phyloP scores from a whole-genome alignment of 2,797 vertebrate species.

The Anguilla pacifica region DNA sequence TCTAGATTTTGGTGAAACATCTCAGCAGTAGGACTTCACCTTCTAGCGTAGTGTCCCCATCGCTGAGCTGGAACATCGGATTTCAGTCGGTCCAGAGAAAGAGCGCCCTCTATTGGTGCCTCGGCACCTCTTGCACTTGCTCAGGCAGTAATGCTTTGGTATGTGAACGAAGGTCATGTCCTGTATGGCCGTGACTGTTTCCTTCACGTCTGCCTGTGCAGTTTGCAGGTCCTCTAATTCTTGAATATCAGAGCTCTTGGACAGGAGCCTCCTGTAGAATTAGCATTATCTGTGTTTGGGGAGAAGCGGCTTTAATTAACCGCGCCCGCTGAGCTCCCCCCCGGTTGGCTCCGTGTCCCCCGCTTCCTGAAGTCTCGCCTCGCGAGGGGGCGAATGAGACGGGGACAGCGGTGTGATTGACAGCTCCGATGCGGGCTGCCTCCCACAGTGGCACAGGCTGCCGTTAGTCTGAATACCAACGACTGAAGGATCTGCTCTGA shows the following conservation, averaged over 20 bases:
- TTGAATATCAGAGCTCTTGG: not conserved
- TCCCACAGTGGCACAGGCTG: not conserved
- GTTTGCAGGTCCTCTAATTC: not conserved
- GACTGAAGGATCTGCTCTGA: not conserved
- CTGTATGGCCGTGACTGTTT: not conserved
- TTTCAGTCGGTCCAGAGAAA: not conserved
- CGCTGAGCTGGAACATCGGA: not conserved
- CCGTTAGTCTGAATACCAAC: not conserved
- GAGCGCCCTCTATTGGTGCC: not conserved
- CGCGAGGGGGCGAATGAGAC: not conserved
- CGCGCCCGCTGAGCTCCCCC: not conserved
- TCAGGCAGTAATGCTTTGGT: not conserved
- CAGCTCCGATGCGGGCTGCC: not conserved
- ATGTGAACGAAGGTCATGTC: not conserved
- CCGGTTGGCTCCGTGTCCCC: not conserved
- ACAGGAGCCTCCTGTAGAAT: not conserved
- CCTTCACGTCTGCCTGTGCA: not conserved
- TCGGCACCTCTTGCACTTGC: not conserved
- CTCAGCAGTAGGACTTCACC: not conserved
- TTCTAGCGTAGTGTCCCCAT: not conserved
- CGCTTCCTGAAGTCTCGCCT: not conserved
- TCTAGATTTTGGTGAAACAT: not conserved
- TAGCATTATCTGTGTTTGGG: not conserved
- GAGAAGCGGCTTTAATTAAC: not conserved
- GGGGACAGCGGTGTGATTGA: constrained; percentile 12